Evolutionary conservation across 2,888 invertebrate genomes (phyloP), one percentile per base, ranked within the genome.

Genomic region (Xylota sylvarum): DNA sequence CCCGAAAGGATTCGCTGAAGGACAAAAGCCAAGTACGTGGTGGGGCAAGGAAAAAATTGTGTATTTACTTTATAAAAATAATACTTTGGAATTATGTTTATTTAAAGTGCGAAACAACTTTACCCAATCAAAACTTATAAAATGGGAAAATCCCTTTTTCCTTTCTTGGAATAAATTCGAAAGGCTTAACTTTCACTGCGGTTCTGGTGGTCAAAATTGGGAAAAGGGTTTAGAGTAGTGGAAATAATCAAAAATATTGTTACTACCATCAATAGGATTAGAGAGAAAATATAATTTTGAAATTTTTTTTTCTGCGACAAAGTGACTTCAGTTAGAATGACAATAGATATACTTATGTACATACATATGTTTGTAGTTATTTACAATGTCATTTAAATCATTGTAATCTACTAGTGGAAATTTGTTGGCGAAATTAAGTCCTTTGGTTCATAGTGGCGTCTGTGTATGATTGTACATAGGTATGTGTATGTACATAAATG

Each of bases 61-160:
- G 5, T 12, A 17, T 27, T 17, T 17, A 19, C 19, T 32, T 50
- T 65, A 5, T 55, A 52, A 69, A 30, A 69, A 40, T 69, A 30
- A 69, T 69, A 32, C 46, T 46, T 56, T 17, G 19, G 32, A 30
- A 60, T 72, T 60, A 56, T 70, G 32, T 69, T 58, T 48, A 46
- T 35, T 60, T 48, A 60, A 60, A 72, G 72, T 60, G 43, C 43
- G 56, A 64, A 52, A 14, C 48, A 67, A 76, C 56, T 76, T 76
- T 37, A 46, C 37, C 30, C 48, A 77, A 77, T 67, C 58, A 67
- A 77, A 77, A 69, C 58, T 67, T 69, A 9, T 4, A 14, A 67
- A 60, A 69, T 62, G 52, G 40, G 40, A 50, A 60, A 50, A 56
- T 69, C 58, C 58, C 48, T 50, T 40, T 73, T 50, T 12, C 40